Evolutionary conservation across 2,113 vertebrate genomes (phyloP).

Genomic region (Oostethus manadensis): DNA sequence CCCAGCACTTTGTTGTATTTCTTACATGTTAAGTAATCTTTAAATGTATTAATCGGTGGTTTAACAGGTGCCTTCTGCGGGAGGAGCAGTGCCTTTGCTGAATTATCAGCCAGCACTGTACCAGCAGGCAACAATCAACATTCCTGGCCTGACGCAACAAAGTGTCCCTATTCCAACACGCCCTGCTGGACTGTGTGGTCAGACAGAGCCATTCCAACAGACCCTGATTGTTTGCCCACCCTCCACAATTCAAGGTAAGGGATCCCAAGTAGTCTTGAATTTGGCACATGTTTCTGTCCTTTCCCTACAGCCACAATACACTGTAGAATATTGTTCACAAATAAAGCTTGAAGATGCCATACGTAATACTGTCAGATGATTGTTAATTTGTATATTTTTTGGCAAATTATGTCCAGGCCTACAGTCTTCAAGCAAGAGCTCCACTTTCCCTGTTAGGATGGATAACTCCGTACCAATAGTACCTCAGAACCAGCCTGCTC

Average conservation of each 20-base stretch:
- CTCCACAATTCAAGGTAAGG: conserved; percentile 89
- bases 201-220: conserved; percentile 95
- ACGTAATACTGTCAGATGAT: neutral
- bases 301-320: too few relatives aligned
- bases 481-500: conserved; percentile 89
- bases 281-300: neutral
- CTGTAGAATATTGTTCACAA: too few relatives aligned
- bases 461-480: conserved; percentile 92
- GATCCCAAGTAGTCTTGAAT: neutral
- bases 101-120: conserved; percentile 94
- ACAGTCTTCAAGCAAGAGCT: conserved; percentile 75
- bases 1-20: neutral
- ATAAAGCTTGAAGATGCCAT: neutral
- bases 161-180: conserved; percentile 88
- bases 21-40: neutral
- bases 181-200: conserved; percentile 86
- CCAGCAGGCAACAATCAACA: conserved; percentile 96
- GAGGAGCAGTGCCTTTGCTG: conserved; percentile 90
- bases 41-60: conserved; percentile 4
- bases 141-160: conserved; percentile 93
- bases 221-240: conserved; percentile 97
- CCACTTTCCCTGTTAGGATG: conserved; percentile 90
- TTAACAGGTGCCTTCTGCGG: conserved; percentile 77
- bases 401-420: conserved; percentile 51
- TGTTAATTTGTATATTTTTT: neutral